Percentiles rank a stretch among this genome's conserved stretches.
These are phyloP conservation scores for Cheilosia vernalis DNA, from an alignment of 2,888 invertebrate genomes.

Conservation along the genomic window DNA sequence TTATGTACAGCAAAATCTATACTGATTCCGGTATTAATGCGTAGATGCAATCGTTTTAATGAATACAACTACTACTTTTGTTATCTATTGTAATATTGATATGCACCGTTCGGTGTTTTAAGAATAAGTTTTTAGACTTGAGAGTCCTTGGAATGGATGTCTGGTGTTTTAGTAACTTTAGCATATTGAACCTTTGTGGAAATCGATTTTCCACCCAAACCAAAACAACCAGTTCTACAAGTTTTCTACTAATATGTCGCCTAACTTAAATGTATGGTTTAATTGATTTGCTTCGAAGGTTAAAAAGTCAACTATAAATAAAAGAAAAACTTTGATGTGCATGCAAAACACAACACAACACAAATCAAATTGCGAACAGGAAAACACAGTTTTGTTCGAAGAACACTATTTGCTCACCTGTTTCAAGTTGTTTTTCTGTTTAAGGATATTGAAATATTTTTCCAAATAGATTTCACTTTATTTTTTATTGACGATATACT, in stretches of 20 bases:
- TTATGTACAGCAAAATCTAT: too few relatives aligned
- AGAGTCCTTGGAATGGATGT: neutral
- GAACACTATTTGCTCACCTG: slow-evolving; percentile 44
- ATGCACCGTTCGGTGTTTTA: neutral
- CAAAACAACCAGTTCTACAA: slow-evolving; percentile 68
- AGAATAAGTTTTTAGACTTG: neutral
- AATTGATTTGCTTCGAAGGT: slow-evolving; percentile 63
- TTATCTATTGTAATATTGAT: too few relatives aligned
- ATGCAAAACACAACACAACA: slow-evolving; percentile 10
- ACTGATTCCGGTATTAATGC: too few relatives aligned
- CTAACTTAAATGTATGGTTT: slow-evolving; percentile 20
- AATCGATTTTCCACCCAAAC: slow-evolving; percentile 71
- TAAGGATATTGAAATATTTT: neutral
- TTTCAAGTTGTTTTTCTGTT: slow-evolving; percentile 37
- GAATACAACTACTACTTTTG: too few relatives aligned
- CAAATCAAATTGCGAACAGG: slow-evolving; percentile 11
- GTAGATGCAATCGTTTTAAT: too few relatives aligned
- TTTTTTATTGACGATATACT: slow-evolving; percentile 6
- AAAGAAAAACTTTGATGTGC: slow-evolving; percentile 22
- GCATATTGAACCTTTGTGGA: slow-evolving; percentile 19
- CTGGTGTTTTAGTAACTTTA: slow-evolving; percentile 42
- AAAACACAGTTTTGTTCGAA: slow-evolving; percentile 6
- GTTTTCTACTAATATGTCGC: slow-evolving; percentile 32
- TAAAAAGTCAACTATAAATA: slow-evolving; percentile 55
- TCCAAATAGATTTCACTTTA: neutral